These are phyloP conservation scores for Pyxicephalus adspersus DNA, from an alignment of 2,113 vertebrate species.

Conservation along the genomic window DNA sequence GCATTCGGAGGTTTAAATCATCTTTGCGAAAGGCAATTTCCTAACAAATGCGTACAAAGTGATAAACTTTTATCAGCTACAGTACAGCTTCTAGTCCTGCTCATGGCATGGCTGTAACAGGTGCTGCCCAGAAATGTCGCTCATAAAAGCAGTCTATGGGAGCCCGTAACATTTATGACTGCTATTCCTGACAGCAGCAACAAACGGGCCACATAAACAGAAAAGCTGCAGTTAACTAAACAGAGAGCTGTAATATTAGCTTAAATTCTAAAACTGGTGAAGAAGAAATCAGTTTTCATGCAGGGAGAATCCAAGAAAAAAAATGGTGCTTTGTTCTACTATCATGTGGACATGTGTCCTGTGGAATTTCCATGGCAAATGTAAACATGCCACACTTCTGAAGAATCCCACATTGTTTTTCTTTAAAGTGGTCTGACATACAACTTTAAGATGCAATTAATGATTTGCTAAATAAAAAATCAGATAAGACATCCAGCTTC, in stretches of 20 bases:
- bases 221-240: constrained; percentile 14
- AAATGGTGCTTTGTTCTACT: background rate
- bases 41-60: too few species aligned
- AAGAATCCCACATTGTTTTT: too few species aligned
- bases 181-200: constrained; percentile 13
- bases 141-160: background rate
- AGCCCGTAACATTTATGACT: constrained; percentile 6
- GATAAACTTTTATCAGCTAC: too few species aligned
- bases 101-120: background rate
- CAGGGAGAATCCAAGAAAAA: background rate
- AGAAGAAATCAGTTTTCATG: constrained; percentile 10
- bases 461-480: too few species aligned
- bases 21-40: too few species aligned
- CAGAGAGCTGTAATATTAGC: background rate
- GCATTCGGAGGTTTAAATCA: too few species aligned
- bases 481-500: too few species aligned
- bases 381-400: too few species aligned
- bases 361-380: constrained; percentile 33
- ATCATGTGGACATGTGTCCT: constrained; percentile 4
- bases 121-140: background rate
- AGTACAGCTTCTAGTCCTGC: too few species aligned
- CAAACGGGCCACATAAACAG: constrained; percentile 9
- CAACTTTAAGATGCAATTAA: too few species aligned
- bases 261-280: background rate
- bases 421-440: too few species aligned